Evolutionary conservation across 2,797 vertebrate genomes (phyloP).

Genomic region (Nyctibius grandis): DNA sequence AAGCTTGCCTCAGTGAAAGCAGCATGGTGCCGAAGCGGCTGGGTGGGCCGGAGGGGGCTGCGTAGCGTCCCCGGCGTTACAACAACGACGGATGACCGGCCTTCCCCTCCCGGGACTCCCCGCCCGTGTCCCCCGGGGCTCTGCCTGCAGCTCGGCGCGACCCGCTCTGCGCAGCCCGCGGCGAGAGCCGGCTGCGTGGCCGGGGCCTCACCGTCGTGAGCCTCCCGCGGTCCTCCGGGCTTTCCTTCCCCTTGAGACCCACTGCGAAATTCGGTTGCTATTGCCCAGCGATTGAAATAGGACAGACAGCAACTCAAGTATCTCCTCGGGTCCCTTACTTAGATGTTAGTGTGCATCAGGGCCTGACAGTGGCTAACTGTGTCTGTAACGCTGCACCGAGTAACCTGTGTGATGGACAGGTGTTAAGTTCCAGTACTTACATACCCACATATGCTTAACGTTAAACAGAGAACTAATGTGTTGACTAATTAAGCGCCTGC

Average conservation of each 20-base stretch:
- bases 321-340: neutral
- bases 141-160: neutral
- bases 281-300: fast-evolving
- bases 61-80: neutral
- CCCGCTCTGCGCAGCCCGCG: neutral
- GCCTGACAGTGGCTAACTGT: fast-evolving
- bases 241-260: no score
- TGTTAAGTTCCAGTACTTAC: neutral
- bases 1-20: neutral
- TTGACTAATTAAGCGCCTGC: neutral
- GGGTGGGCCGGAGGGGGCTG: neutral
- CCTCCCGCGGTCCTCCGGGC: no score
- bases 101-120: no score
- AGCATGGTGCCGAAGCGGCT: neutral
- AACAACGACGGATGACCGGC: fast-evolving
- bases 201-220: neutral
- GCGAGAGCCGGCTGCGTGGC: neutral
- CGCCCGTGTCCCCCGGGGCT: no score
- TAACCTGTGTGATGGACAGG: fast-evolving
- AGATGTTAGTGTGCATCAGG: fast-evolving
- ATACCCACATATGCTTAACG: neutral
- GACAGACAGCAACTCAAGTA: neutral
- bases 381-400: neutral
- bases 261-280: no score
- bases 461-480: neutral